Percentiles rank a stretch among this genome's conserved stretches.
phyloP scores from a whole-genome alignment of 2,113 vertebrate species.

The Hystrix brachyura region DNA sequence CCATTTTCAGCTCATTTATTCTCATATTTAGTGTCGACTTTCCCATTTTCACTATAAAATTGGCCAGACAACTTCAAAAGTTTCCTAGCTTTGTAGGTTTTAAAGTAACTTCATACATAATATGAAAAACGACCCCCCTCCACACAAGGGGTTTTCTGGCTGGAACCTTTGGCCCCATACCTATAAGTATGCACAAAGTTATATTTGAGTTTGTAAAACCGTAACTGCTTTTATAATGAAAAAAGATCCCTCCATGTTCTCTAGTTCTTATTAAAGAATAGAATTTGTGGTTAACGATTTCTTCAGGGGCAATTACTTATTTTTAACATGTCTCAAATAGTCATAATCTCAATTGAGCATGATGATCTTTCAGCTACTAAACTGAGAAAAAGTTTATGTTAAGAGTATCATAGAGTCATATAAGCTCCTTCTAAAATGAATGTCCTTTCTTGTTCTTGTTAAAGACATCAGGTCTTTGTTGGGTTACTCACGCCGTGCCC shows the following conservation, averaged over 20 bases:
- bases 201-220: constrained; percentile 68
- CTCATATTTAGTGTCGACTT: constrained; percentile 1
- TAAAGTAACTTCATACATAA: constrained; percentile 27
- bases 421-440: constrained; percentile 46
- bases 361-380: constrained; percentile 73
- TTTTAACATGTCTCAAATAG: constrained; percentile 69
- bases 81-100: constrained; percentile 16
- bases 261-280: neutral
- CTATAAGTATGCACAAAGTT: neutral
- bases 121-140: neutral
- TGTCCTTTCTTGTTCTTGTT: neutral
- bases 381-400: constrained; percentile 65
- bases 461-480: constrained; percentile 27
- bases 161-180: neutral
- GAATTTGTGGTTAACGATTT: constrained; percentile 57
- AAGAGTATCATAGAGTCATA: neutral
- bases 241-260: constrained; percentile 1
- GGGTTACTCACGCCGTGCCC: neutral
- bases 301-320: constrained; percentile 48
- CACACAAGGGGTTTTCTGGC: neutral
- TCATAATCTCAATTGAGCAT: constrained; percentile 58
- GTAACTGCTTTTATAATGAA: constrained; percentile 73
- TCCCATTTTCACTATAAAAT: neutral
- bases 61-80: constrained; percentile 10
- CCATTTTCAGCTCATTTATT: neutral